Percentiles rank a stretch among this genome's conserved stretches.
Conservation (phyloP, 2,113 vertebrate genomes). For the Microcebus jonahi region DNA sequence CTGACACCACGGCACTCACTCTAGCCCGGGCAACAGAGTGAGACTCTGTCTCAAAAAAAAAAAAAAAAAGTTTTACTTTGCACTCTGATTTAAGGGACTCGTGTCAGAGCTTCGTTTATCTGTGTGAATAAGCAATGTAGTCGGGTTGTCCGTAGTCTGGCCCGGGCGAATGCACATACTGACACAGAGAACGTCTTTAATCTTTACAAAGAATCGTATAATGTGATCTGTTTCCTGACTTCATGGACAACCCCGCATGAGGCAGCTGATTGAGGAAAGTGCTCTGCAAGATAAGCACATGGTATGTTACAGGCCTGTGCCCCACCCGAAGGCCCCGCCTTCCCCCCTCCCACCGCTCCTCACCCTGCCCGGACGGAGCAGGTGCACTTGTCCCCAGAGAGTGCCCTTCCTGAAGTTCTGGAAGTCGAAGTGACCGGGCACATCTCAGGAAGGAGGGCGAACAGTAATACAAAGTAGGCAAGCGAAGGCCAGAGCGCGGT, state of each 20-base stretch:
- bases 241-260: background rate
- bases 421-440: background rate
- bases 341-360: background rate
- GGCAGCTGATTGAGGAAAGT: background rate
- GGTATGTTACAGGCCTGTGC: background rate
- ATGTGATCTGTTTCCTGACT: background rate
- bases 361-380: background rate
- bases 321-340: too few species aligned
- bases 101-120: background rate
- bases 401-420: background rate
- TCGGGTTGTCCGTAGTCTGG: background rate
- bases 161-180: accelerated
- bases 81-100: background rate
- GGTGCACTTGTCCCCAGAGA: background rate
- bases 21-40: too few species aligned
- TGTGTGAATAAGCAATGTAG: background rate
- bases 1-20: too few species aligned
- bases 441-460: background rate
- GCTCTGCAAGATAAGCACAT: background rate
- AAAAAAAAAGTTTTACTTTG: background rate
- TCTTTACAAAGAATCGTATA: background rate
- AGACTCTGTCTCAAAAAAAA: too few species aligned
- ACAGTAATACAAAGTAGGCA: background rate
- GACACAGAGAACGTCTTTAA: background rate
- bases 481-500: background rate